phyloP scores from a whole-genome alignment of 2,888 invertebrate species.

The Plagiodera versicolora region DNA sequence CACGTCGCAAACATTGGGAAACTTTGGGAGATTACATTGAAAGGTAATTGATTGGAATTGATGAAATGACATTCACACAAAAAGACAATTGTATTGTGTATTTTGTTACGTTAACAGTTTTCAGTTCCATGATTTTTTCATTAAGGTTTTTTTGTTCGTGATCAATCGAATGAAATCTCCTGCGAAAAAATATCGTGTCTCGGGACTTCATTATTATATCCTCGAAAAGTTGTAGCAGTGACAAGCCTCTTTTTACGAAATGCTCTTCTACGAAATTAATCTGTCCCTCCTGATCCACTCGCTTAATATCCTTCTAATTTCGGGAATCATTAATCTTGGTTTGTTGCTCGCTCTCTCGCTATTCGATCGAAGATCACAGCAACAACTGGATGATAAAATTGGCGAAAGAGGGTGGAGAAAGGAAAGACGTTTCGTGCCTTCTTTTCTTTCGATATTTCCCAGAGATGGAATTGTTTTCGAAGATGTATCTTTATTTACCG shows the following conservation, averaged over 20 bases:
- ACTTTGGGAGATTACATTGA: too few species aligned
- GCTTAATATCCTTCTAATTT: conserved; percentile 1
- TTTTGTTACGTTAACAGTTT: too few species aligned
- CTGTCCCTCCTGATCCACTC: neutral
- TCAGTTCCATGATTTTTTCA: too few species aligned
- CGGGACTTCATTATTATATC: neutral
- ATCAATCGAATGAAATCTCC: neutral
- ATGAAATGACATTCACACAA: too few species aligned
- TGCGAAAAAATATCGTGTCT: neutral
- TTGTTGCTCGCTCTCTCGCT: conserved; percentile 19
- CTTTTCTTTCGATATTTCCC: neutral
- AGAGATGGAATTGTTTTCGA: neutral
- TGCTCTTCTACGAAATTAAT: neutral
- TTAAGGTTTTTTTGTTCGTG: too few species aligned
- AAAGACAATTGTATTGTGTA: too few species aligned
- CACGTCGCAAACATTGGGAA: too few species aligned
- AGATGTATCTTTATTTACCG: neutral
- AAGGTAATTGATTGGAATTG: too few species aligned
- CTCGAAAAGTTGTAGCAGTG: neutral
- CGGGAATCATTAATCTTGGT: conserved; percentile 28
- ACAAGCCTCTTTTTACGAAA: neutral
- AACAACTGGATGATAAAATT: neutral
- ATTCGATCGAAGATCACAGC: conserved; percentile 1
- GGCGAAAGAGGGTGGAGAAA: neutral
- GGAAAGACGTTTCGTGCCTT: neutral